phyloP scores from a whole-genome alignment of 2,113 vertebrate species.

The Oryzias woworae region DNA sequence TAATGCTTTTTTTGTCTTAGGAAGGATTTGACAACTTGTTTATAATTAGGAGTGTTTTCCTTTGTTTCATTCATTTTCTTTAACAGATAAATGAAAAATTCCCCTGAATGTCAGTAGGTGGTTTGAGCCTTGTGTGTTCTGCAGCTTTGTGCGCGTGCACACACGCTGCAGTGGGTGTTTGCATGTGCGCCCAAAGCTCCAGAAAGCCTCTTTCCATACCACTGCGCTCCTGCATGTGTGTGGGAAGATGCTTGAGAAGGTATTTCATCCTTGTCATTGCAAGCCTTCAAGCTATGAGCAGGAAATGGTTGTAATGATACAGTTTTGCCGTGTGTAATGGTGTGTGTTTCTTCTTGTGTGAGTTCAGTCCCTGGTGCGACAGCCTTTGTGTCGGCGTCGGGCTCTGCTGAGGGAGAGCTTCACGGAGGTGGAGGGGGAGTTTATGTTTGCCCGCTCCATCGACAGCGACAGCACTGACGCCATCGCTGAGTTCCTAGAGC shows the following conservation, averaged over 20 bases:
- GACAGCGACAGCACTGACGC: constrained; percentile 81
- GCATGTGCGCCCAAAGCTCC: constrained; percentile 29
- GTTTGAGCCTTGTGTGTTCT: background rate
- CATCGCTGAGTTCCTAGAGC: constrained; percentile 90
- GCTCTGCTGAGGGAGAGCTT: constrained; percentile 84
- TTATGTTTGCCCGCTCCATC: constrained; percentile 85
- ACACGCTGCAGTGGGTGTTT: constrained; percentile 24
- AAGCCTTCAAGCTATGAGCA: constrained; percentile 43
- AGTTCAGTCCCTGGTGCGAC: constrained; percentile 82
- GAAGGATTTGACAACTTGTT: background rate
- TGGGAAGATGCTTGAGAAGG: constrained; percentile 30
- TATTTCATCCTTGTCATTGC: constrained; percentile 57
- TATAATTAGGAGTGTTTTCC: background rate
- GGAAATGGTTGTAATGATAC: constrained; percentile 61
- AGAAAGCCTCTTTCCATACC: constrained; percentile 23
- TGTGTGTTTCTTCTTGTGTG: constrained; percentile 23
- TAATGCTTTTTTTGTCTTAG: background rate
- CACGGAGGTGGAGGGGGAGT: constrained; percentile 85
- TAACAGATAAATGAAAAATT: constrained; percentile 6
- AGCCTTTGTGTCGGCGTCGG: constrained; percentile 82
- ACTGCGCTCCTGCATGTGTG: constrained; percentile 32
- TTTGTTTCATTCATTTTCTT: background rate
- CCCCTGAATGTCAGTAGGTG: background rate
- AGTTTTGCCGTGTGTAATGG: constrained; percentile 39
- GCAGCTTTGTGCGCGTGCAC: background rate